Evolutionary conservation across 2,113 vertebrate genomes (phyloP).

Genomic region (Narcine bancroftii): DNA sequence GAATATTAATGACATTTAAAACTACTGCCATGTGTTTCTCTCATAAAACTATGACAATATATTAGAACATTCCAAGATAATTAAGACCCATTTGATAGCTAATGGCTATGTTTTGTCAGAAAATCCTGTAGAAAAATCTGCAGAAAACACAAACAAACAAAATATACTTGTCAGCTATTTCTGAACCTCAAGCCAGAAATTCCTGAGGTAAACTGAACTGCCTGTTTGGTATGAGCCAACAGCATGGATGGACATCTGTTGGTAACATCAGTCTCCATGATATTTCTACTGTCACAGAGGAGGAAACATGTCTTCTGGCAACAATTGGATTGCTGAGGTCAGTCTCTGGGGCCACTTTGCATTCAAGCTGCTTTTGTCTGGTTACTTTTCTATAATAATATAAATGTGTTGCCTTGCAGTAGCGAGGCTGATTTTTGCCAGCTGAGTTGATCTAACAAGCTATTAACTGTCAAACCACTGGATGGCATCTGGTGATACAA

Average conservation of each 20-base stretch:
- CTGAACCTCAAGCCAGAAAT: not conserved
- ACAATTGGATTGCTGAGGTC: not conserved
- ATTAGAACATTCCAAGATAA: not conserved
- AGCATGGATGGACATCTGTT: not conserved
- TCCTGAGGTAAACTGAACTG: constrained; percentile 29
- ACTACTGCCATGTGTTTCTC: not conserved
- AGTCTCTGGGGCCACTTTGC: not conserved
- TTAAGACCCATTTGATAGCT: not conserved
- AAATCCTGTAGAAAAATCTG: constrained; percentile 27
- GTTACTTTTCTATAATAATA: not conserved
- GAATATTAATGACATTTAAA: not conserved
- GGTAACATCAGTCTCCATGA: not conserved
- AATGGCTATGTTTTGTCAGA: constrained; percentile 14
- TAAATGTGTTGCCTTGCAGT: not conserved
- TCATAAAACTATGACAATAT: not conserved
- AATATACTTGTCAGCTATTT: constrained; percentile 24
- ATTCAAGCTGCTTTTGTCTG: not conserved
- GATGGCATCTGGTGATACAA: not conserved
- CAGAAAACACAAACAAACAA: not conserved
- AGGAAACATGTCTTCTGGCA: not conserved
- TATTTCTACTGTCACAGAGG: not conserved
- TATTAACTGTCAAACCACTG: not conserved
- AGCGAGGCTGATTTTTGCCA: not conserved
- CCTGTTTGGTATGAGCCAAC: not conserved
- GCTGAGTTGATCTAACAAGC: not conserved